Conservation (phyloP, 2,888 invertebrate species). For the Pogonocherus hispidulus region DNA sequence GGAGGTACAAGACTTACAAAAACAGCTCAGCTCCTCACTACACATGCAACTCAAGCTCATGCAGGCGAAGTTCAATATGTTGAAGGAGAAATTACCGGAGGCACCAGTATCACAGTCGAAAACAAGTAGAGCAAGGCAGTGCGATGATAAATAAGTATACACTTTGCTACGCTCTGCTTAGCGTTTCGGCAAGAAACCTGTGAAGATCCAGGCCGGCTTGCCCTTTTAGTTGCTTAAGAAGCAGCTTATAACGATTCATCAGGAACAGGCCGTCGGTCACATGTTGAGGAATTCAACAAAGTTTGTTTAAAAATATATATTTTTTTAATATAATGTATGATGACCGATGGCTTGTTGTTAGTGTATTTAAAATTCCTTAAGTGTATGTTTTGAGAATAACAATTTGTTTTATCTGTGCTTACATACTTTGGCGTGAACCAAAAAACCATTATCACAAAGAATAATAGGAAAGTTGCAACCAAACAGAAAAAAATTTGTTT, state of each 20-base stretch:
- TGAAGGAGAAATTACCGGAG: constrained; percentile 73
- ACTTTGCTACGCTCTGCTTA: constrained; percentile 10
- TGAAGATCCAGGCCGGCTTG: constrained; percentile 46
- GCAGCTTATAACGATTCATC: constrained; percentile 8
- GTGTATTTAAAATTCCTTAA: not conserved
- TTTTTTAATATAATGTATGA: not conserved
- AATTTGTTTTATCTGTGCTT: no score
- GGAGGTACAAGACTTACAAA: constrained; percentile 85
- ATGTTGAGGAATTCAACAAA: not conserved
- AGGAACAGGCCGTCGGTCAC: not conserved
- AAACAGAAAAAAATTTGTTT: no score
- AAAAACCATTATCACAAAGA: no score
- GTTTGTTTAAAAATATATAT: not conserved
- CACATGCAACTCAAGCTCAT: constrained; percentile 80
- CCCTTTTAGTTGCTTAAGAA: constrained; percentile 11
- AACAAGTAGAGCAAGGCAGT: constrained; percentile 24
- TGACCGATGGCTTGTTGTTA: not conserved
- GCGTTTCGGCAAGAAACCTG: constrained; percentile 48
- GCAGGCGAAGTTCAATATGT: constrained; percentile 80
- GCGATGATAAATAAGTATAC: constrained; percentile 29
- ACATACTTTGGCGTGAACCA: no score
- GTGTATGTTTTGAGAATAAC: constrained; percentile 14
- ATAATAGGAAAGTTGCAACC: no score
- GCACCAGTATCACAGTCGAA: constrained; percentile 21
- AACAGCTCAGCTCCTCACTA: constrained; percentile 82